These are phyloP conservation scores for Podarcis raffonei DNA, from an alignment of 2,113 vertebrate species.

Conservation along the genomic window DNA sequence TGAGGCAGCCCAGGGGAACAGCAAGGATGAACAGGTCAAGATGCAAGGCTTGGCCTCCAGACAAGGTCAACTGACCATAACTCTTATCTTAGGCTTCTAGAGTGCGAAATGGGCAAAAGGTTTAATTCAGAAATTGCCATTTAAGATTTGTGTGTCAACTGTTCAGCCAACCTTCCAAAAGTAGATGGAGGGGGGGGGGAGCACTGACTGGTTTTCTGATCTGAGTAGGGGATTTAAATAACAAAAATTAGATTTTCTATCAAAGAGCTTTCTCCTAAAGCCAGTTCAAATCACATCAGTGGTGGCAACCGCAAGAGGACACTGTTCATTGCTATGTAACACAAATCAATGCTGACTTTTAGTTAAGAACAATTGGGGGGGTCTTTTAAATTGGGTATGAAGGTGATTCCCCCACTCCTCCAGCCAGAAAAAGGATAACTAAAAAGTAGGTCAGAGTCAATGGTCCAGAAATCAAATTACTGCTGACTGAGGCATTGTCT, in stretches of 20 bases:
- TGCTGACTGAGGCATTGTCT: background rate
- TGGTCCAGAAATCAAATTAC: background rate
- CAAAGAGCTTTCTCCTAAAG: slow-evolving; percentile 22
- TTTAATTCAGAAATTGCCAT: background rate
- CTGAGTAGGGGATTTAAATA: too few species aligned
- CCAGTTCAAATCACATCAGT: slow-evolving; percentile 31
- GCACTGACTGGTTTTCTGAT: background rate
- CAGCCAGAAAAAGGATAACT: background rate
- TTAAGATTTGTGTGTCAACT: too few species aligned
- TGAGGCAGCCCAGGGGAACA: background rate
- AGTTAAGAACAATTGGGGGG: slow-evolving; percentile 11
- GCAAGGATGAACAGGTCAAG: background rate
- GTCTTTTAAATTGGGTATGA: slow-evolving; percentile 13
- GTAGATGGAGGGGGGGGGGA: background rate
- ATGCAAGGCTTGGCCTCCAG: too few species aligned
- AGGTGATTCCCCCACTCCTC: background rate
- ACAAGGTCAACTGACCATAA: background rate
- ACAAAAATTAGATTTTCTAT: slow-evolving; percentile 31
- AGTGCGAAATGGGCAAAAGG: background rate
- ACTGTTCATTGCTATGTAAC: background rate
- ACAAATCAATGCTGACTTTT: slow-evolving; percentile 11
- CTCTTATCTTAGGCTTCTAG: background rate
- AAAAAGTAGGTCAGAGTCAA: background rate
- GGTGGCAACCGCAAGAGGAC: slow-evolving; percentile 19
- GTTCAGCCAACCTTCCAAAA: background rate